Base-by-base conservation (phyloP, 2,113 vertebrate species). In the Tenrec ecaudatus region DNA sequence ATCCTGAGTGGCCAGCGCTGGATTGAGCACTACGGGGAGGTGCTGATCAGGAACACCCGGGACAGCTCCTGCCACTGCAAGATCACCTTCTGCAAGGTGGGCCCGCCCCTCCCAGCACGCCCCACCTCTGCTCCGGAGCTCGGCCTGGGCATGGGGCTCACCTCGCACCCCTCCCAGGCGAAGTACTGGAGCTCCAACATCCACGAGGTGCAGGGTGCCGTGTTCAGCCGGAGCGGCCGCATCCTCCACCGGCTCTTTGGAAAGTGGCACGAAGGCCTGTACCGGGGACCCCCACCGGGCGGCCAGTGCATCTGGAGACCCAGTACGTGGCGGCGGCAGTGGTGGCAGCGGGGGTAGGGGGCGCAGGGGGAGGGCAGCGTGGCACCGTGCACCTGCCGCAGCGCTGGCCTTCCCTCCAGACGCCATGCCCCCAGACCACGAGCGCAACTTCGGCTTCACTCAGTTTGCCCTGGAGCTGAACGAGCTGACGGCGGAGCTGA, bases 11-110 rank as follows among this genome's bases (percentile, higher is more conserved):
- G 98, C 90, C 98, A 99, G 79, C 98, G 99, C 89, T 99, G 98
- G 98, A 98, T 99, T 23, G 99, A 99, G 95, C 99, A 99, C 96
- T 99, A 99, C 0, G 99, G 99, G 0, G 99, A 99, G 95, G 98
- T 99, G 27, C 95, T 99, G 73, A 99, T 99, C 97, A 98, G 95
- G 64, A 99, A 99, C 97, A 98, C 97, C 0, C 97, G 98, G 25
- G 98, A 98, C 2, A 98, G 98, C 73, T 93, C 95, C 92, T 99
- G 98, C 97, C 99, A 98, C 94, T 99, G 99, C 98, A 99, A 99
- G 97, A 98, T 99, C 97, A 98, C 98, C 82, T 99, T 99, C 92
- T 98, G 99, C 96, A 99, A 99, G 98, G 99, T 99, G 53, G 79
- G 96, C 16, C 0, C 0, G 9, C 36, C 0, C 12, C 19, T 15